Evolutionary conservation across 2,113 vertebrate genomes (phyloP).

Genomic region (Epinephelus lanceolatus): DNA sequence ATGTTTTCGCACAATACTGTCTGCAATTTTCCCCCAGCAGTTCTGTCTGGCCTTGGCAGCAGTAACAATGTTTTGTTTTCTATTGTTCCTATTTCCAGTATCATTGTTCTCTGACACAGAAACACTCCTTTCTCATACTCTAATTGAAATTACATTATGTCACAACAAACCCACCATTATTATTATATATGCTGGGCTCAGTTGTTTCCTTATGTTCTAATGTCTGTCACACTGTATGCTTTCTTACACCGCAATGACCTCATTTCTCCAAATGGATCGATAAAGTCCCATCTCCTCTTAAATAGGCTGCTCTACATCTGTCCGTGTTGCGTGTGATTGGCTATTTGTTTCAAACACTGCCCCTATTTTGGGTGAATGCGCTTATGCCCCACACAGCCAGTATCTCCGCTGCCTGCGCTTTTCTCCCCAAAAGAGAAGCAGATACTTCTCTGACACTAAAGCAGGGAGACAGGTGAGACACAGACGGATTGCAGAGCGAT

Average conservation of each 20-base stretch:
- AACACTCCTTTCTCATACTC: background rate
- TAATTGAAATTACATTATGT: background rate
- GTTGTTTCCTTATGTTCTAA: background rate
- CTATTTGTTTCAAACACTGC: conserved; percentile 8
- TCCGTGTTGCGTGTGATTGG: background rate
- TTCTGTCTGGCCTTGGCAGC: background rate
- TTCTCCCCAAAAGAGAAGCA: background rate
- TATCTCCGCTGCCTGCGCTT: background rate
- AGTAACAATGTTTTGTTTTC: background rate
- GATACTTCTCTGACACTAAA: background rate
- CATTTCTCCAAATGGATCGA: conserved; percentile 29
- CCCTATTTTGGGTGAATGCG: background rate
- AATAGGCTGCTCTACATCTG: conserved; percentile 11
- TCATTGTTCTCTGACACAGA: background rate
- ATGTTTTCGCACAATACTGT: background rate
- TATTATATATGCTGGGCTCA: background rate
- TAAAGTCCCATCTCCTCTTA: conserved; percentile 20
- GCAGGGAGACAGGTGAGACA: conserved; percentile 8
- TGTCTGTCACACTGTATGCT: background rate
- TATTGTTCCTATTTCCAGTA: background rate
- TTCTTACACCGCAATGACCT: conserved; percentile 1
- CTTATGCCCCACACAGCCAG: too few species aligned
- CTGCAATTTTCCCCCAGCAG: background rate
- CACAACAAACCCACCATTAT: background rate
- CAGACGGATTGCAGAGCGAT: conserved; percentile 1